Evolutionary conservation across 1,140 invertebrate species (phyloP).

Genomic region (Hydropsyche tenuis): DNA sequence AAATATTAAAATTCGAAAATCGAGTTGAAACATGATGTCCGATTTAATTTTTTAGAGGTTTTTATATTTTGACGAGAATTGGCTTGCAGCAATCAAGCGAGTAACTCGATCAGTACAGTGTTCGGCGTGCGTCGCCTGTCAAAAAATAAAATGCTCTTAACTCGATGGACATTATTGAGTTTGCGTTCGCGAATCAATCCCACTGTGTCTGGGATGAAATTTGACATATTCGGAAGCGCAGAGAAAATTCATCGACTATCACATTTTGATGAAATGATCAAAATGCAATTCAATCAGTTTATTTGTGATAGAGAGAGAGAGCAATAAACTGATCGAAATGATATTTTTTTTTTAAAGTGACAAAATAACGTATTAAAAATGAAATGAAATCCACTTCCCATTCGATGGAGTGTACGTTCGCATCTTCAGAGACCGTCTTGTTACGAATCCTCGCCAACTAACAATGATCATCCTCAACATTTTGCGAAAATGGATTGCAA

Average conservation of each 20-base stretch:
- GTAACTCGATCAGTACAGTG: slow-evolving; percentile 40
- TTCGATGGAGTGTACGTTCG: slow-evolving; percentile 9
- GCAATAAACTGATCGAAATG: no score
- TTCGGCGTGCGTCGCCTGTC: slow-evolving; percentile 42
- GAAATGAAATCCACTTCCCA: no score
- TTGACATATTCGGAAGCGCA: slow-evolving; percentile 1
- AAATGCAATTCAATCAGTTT: no score
- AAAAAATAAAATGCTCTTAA: slow-evolving; percentile 48
- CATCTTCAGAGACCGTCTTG: slow-evolving; percentile 6
- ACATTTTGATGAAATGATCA: no score
- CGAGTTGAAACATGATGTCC: no score
- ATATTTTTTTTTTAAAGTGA: no score
- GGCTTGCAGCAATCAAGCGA: slow-evolving; percentile 36
- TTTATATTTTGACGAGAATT: no score
- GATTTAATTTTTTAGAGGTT: no score
- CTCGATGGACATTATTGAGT: slow-evolving; percentile 46
- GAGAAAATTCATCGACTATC: no score
- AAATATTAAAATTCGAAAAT: no score
- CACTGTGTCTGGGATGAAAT: slow-evolving; percentile 25
- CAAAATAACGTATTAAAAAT: no score
- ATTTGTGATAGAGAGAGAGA: no score
- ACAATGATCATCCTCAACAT: slow-evolving; percentile 42
- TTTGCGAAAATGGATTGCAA: slow-evolving; percentile 49
- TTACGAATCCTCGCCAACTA: slow-evolving; percentile 23
- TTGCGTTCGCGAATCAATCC: slow-evolving; percentile 47